A percentile compares a stretch with the other conserved stretches of the same genome.
Evolutionary conservation across 2,888 invertebrate species (phyloP).

Genomic region (Heliconius cydno): DNA sequence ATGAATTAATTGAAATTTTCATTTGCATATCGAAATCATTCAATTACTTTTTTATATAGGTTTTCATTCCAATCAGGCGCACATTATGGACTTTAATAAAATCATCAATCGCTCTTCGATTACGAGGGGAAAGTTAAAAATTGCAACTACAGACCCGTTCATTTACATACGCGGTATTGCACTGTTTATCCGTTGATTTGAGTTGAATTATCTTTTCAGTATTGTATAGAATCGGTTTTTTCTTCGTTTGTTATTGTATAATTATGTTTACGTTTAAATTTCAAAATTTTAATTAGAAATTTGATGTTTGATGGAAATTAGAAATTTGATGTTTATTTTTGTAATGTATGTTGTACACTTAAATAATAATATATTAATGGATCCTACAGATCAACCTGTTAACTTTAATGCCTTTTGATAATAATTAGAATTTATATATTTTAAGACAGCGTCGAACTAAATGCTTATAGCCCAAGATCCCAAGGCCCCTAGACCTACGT

Average conservation of each 20-base stretch:
- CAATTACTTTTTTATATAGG: constrained; percentile 48
- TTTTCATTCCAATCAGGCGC: constrained; percentile 47
- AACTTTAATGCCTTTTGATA: too few species aligned
- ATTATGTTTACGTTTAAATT: neutral
- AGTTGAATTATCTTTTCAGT: constrained; percentile 18
- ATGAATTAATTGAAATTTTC: constrained; percentile 47
- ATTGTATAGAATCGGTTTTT: neutral
- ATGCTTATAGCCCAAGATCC: too few species aligned
- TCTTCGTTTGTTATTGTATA: neutral
- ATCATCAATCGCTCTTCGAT: constrained; percentile 43
- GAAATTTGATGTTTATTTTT: too few species aligned
- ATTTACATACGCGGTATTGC: constrained; percentile 31
- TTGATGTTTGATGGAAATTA: too few species aligned
- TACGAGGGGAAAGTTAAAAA: constrained; percentile 41
- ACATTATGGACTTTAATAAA: constrained; percentile 47
- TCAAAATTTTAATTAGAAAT: neutral
- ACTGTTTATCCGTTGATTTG: constrained; percentile 21
- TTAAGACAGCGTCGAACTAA: too few species aligned
- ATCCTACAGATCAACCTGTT: too few species aligned
- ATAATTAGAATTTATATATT: too few species aligned
- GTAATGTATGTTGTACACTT: too few species aligned
- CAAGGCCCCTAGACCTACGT: too few species aligned
- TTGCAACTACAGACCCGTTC: constrained; percentile 35
- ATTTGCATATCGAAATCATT: constrained; percentile 49
- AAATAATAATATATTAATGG: too few species aligned